These are phyloP conservation scores for Rhynchotus rufescens DNA, from an alignment of 2,797 vertebrate genomes.

Conservation along the genomic window DNA sequence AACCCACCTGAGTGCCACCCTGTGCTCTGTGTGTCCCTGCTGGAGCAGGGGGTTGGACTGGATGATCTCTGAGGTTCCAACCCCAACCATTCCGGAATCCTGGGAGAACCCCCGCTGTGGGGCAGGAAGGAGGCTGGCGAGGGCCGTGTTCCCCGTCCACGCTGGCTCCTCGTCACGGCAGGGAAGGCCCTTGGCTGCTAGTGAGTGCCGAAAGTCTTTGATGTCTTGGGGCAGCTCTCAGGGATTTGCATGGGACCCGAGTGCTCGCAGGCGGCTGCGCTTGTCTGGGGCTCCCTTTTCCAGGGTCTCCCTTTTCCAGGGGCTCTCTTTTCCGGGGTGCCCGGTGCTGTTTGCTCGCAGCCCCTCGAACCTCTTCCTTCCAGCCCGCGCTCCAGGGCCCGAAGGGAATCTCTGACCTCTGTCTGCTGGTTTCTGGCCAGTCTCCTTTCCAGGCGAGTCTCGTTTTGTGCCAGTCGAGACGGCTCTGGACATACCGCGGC, in stretches of 20 bases:
- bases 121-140: no score
- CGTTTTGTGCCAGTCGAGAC: constrained; percentile 47
- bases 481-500: constrained; percentile 3
- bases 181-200: no score
- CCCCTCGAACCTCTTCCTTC: neutral
- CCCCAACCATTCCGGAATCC: no score
- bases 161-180: no score
- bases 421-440: constrained; percentile 59
- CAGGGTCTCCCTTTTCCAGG: no score
- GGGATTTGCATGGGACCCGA: neutral
- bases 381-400: neutral
- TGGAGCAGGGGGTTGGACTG: no score
- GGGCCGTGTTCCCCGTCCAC: no score
- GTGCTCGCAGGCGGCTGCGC: neutral
- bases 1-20: no score
- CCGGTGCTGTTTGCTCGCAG: neutral
- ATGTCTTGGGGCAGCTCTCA: neutral
- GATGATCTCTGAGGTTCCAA: no score
- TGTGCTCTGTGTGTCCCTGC: no score
- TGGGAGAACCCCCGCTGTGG: rapidly evolving
- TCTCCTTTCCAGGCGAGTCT: constrained; percentile 52
- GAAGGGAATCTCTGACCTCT: constrained; percentile 32
- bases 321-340: neutral
- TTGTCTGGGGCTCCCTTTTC: neutral
- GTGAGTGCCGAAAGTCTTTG: no score